phyloP scores from a whole-genome alignment of 2,888 invertebrate genomes.

The Drosophila villosipedis region DNA sequence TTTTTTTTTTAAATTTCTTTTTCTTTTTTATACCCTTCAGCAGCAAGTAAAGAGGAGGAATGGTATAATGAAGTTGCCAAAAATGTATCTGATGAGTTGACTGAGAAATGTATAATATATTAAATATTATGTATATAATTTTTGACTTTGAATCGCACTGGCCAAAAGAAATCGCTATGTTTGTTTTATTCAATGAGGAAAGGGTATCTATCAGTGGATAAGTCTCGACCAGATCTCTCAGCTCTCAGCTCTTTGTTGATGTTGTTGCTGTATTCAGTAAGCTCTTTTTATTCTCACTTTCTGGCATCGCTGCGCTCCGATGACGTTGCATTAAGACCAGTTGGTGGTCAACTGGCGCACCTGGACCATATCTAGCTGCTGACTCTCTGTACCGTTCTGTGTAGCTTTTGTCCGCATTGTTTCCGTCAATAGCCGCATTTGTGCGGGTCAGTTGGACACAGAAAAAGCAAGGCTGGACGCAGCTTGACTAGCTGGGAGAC shows the following conservation, averaged over 20 bases:
- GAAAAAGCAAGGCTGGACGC: slow-evolving; percentile 50
- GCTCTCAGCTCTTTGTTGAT: slow-evolving; percentile 13
- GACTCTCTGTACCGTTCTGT: slow-evolving; percentile 11
- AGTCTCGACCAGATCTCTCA: no score
- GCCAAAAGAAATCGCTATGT: not conserved
- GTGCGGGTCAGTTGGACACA: slow-evolving; percentile 77
- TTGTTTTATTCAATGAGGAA: not conserved
- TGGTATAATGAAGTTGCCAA: not conserved
- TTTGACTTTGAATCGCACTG: not conserved
- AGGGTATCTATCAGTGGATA: not conserved
- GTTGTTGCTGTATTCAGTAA: slow-evolving; percentile 36
- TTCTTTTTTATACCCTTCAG: not conserved
- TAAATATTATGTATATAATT: not conserved
- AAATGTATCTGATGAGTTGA: not conserved
- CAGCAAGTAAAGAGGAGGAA: not conserved
- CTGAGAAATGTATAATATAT: not conserved
- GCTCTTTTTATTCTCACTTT: slow-evolving; percentile 70
- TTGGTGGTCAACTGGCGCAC: slow-evolving; percentile 39
- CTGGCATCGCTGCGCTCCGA: slow-evolving; percentile 48
- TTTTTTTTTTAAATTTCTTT: slow-evolving; percentile 15
- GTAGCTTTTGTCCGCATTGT: slow-evolving; percentile 74
- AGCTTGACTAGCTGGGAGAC: slow-evolving; percentile 31
- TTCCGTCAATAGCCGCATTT: slow-evolving; percentile 79
- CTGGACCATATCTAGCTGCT: slow-evolving; percentile 36
- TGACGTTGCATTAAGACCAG: slow-evolving; percentile 64